Conservation (phyloP, 2,113 vertebrate species). For the Corythaixoides concolor region DNA sequence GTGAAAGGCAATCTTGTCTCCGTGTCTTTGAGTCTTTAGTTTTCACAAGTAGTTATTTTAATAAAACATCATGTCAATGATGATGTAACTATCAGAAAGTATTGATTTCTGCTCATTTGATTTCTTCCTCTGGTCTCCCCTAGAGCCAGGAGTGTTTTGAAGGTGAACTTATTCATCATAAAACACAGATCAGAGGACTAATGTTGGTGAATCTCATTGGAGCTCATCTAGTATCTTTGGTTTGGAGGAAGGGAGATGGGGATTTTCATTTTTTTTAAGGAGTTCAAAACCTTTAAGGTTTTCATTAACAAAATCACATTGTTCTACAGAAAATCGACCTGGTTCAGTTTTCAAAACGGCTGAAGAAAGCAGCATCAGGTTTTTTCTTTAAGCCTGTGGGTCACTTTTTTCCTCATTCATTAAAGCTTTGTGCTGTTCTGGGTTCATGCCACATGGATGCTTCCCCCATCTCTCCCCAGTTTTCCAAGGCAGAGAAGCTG, state of each 20-base stretch:
- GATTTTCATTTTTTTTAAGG: not conserved
- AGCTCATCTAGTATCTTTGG: not conserved
- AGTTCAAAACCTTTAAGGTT: not conserved
- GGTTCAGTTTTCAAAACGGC: not conserved
- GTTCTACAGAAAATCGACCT: not conserved
- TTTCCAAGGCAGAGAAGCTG: accelerated
- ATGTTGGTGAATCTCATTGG: not conserved
- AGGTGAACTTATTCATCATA: not conserved
- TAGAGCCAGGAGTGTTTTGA: not conserved
- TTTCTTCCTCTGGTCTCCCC: not conserved
- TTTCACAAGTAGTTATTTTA: not conserved
- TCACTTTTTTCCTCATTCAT: not conserved
- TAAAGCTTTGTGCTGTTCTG: not conserved
- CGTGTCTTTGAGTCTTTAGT: not conserved
- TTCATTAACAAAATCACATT: not conserved
- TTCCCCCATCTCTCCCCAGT: not conserved
- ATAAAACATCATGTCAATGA: accelerated
- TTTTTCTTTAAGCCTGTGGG: not conserved
- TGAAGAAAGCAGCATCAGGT: not conserved
- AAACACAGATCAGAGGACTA: not conserved
- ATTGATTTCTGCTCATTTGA: not conserved
- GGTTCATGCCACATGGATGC: not conserved
- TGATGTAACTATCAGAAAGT: not conserved
- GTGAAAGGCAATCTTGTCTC: not conserved
- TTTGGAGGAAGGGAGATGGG: not conserved